These are phyloP conservation scores for Drosophila meridiana DNA, from an alignment of 2,888 invertebrate species.

Conservation along the genomic window DNA sequence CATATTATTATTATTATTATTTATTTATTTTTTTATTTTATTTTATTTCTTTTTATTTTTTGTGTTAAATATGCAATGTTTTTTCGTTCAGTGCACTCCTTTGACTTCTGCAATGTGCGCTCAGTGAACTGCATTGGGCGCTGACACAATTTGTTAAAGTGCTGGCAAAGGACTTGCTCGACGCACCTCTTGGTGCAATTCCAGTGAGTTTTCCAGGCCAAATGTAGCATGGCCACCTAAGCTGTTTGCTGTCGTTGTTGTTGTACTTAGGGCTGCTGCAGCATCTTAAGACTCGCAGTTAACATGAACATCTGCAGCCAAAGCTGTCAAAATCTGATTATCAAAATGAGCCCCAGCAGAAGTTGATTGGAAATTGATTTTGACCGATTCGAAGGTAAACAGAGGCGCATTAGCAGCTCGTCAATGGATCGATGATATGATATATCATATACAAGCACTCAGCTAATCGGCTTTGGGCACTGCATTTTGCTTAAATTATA, in stretches of 20 bases:
- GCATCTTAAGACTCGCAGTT: conserved; percentile 1
- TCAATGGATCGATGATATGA: neutral
- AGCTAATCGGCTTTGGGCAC: conserved; percentile 13
- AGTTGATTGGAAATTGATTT: conserved; percentile 29
- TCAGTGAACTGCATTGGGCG: conserved; percentile 2
- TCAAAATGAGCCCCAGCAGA: conserved; percentile 7
- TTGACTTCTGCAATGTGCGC: neutral
- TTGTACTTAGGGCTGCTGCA: neutral
- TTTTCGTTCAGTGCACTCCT: conserved; percentile 3
- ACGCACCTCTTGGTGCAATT: conserved; percentile 27
- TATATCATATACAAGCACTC: neutral
- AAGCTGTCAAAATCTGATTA: conserved; percentile 43
- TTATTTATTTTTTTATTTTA: no score
- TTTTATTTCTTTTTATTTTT: no score
- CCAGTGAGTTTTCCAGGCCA: conserved; percentile 23
- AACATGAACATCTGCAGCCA: neutral
- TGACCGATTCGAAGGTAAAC: conserved; percentile 1
- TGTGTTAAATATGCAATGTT: no score
- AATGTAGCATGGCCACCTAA: conserved; percentile 27
- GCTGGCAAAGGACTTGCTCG: conserved; percentile 56
- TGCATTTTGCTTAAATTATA: conserved; percentile 13
- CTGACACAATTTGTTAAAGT: conserved; percentile 69
- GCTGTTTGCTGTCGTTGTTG: conserved; percentile 2
- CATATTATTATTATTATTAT: no score
- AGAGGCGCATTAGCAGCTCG: neutral